Percentiles rank a stretch among this genome's conserved stretches.
Conservation (phyloP, 2,113 vertebrate genomes). For the Illadopsis cleaveri region DNA sequence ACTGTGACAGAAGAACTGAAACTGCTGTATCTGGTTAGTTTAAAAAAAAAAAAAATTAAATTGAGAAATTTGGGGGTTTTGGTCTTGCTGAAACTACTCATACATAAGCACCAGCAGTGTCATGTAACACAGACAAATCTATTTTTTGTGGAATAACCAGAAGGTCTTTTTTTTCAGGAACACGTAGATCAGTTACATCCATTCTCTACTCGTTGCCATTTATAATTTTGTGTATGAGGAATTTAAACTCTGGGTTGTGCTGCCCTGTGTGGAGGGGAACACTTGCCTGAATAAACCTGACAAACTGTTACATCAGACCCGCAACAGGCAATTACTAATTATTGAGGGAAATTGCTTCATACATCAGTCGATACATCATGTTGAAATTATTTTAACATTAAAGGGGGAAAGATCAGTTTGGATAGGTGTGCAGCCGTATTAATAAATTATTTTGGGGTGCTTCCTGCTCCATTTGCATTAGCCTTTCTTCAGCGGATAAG, state of each 20-base stretch:
- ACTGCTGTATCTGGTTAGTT: not conserved
- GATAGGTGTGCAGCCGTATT: not conserved
- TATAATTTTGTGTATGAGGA: not conserved
- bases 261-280: not conserved
- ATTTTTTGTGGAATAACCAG: not conserved
- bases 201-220: not conserved
- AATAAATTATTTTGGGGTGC: not conserved
- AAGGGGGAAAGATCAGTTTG: not conserved
- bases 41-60: not conserved
- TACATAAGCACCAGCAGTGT: not conserved
- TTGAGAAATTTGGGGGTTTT: not conserved
- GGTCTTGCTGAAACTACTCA: not conserved
- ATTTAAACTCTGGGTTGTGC: not conserved
- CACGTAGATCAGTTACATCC: not conserved
- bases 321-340: not conserved
- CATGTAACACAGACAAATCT: not conserved
- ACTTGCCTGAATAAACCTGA: not conserved
- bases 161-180: not conserved
- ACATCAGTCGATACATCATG: not conserved
- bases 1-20: not conserved
- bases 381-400: not conserved
- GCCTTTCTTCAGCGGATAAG: not conserved
- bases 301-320: not conserved
- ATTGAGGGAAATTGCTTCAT: slow-evolving; percentile 14
- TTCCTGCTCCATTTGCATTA: not conserved